phyloP scores from a whole-genome alignment of 2,113 vertebrate species.

The Meleagris gallopavo region DNA sequence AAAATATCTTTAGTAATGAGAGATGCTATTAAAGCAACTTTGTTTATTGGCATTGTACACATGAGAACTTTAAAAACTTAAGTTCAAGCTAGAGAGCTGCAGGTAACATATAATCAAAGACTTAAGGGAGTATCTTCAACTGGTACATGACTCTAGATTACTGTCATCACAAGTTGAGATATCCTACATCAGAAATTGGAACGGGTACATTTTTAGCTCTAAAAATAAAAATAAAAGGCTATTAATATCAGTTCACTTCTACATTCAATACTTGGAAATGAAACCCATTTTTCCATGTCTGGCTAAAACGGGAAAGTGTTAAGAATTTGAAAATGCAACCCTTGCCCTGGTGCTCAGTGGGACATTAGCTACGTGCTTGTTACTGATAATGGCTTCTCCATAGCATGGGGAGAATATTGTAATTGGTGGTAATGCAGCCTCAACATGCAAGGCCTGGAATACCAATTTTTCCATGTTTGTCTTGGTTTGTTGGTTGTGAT shows the following conservation, averaged over 20 bases:
- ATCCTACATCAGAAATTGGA: neutral
- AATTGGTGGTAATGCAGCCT: neutral
- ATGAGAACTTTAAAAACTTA: neutral
- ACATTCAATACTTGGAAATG: neutral
- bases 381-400: neutral
- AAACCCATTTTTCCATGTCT: neutral
- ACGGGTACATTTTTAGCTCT: neutral
- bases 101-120: neutral
- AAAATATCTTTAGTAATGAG: neutral
- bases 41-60: neutral
- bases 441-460: neutral
- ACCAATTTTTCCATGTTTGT: neutral
- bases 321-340: neutral
- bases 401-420: neutral
- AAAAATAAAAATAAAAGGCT: neutral
- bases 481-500: neutral
- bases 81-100: neutral
- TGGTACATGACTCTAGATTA: neutral
- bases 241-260: neutral
- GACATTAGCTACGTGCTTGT: neutral
- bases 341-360: neutral
- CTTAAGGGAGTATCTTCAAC: neutral
- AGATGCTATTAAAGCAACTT: neutral
- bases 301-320: neutral
- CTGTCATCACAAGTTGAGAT: neutral